Base-by-base conservation (phyloP, 1,140 invertebrate genomes). In the Laupala kohalensis region DNA sequence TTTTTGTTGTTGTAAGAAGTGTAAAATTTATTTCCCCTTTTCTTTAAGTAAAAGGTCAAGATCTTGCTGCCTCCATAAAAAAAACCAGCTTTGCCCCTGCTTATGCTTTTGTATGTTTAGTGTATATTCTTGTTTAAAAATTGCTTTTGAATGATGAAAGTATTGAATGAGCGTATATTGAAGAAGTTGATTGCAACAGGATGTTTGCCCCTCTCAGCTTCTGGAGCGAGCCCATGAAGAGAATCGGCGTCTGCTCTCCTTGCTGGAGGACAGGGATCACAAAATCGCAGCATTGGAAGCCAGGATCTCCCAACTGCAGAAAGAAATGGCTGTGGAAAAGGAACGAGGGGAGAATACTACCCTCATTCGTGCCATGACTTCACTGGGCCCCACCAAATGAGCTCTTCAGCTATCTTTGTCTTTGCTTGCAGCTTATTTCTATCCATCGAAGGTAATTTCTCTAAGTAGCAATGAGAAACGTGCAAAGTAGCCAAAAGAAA, bases 261-360 rank as follows among this genome's bases (percentile, higher is more conserved):
- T 86, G 23, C 69, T 88, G 64, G 84, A 86, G 71, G 81, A 84
- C 67, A 83, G 84, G 71, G 86, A 88, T 72, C 80, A 81, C 72
- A 81, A 82, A 75, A 87, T 88, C 74, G 79, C 81, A 37, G 79
- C 82, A 2, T 76, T 88, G 5, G 84, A 88, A 74, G 77, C 78
- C n/a, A 75, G 76, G 24, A 69, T 81, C 13, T 71, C 77, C 13
- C 78, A 80, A 26, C 77, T 80, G 72, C 79, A 80, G 25, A 78
- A 81, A 75, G 84, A 84, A 73, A 78, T 84, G 73, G 77, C 82
- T 19, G 76, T 81, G 24, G 84, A 85, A 73, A 81, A 81, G 19
- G 79, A 84, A 24, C 80, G 81, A 24, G 80, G 84, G 67, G 84
- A 86, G 73, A 86, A 86, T 72, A 80, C 79, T 26, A 82, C 83